Evolutionary conservation across 2,113 vertebrate species (phyloP).

Genomic region (Panurus biarmicus): DNA sequence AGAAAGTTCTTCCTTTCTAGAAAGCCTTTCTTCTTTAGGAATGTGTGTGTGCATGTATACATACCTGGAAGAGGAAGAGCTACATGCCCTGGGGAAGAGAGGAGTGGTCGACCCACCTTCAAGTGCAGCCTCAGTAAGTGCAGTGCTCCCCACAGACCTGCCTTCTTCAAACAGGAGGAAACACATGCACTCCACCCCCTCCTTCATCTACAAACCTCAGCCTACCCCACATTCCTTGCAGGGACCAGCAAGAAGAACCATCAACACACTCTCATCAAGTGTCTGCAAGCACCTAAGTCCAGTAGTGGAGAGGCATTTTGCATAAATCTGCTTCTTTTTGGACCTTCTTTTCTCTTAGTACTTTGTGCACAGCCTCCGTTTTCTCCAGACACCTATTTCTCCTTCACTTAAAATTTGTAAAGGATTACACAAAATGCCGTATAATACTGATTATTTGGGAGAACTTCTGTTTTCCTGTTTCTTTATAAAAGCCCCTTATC

Average conservation of each 20-base stretch:
- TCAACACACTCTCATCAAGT: background rate
- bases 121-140: background rate
- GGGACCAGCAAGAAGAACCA: background rate
- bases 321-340: background rate
- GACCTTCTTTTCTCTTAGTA: background rate
- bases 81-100: background rate
- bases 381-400: background rate
- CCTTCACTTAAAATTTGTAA: background rate
- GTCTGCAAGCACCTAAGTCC: background rate
- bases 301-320: background rate
- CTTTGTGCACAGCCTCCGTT: background rate
- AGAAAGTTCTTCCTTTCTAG: background rate
- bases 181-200: background rate
- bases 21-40: background rate
- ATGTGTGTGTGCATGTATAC: background rate
- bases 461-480: conserved; percentile 23
- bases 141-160: background rate
- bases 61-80: background rate
- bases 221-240: too few relatives aligned
- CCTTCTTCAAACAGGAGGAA: background rate
- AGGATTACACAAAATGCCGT: background rate
- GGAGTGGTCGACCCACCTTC: background rate
- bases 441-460: background rate
- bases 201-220: background rate
- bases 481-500: conserved; percentile 12